These are phyloP conservation scores for Gymnoscopelus braueri DNA, from an alignment of 2,797 vertebrate species.

Conservation along the genomic window DNA sequence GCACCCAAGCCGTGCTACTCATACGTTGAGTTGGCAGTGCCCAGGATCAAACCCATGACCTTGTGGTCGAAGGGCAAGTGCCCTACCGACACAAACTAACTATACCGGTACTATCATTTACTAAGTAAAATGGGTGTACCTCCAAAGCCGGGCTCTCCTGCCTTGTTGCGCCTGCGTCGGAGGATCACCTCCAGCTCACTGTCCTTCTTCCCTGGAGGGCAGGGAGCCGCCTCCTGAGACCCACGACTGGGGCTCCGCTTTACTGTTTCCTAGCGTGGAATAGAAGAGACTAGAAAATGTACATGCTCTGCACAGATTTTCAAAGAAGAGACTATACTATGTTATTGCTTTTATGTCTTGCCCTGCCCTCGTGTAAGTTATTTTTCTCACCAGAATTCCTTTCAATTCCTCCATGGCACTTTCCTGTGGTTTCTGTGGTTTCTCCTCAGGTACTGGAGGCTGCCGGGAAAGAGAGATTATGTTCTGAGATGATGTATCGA, in stretches of 20 bases:
- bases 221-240: slow-evolving; percentile 75
- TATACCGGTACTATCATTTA: too few species aligned
- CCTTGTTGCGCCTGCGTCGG: slow-evolving; percentile 82
- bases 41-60: too few species aligned
- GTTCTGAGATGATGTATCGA: too few species aligned
- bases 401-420: slow-evolving; percentile 88
- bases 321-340: too few species aligned
- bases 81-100: too few species aligned
- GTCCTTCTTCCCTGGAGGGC: slow-evolving; percentile 76
- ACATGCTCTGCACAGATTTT: too few species aligned
- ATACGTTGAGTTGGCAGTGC: too few species aligned
- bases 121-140: slow-evolving; percentile 51
- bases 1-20: too few species aligned
- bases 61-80: too few species aligned
- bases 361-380: background rate
- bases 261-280: slow-evolving; percentile 75
- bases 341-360: too few species aligned
- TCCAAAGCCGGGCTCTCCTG: slow-evolving; percentile 74
- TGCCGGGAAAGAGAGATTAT: slow-evolving; percentile 47
- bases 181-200: slow-evolving; percentile 86
- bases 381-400: slow-evolving; percentile 80
- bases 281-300: background rate
- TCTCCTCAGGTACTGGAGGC: slow-evolving; percentile 72
- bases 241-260: slow-evolving; percentile 85
- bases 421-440: slow-evolving; percentile 79